These are phyloP conservation scores for Watsonalla binaria DNA, from an alignment of 2,888 invertebrate species.

Conservation along the genomic window DNA sequence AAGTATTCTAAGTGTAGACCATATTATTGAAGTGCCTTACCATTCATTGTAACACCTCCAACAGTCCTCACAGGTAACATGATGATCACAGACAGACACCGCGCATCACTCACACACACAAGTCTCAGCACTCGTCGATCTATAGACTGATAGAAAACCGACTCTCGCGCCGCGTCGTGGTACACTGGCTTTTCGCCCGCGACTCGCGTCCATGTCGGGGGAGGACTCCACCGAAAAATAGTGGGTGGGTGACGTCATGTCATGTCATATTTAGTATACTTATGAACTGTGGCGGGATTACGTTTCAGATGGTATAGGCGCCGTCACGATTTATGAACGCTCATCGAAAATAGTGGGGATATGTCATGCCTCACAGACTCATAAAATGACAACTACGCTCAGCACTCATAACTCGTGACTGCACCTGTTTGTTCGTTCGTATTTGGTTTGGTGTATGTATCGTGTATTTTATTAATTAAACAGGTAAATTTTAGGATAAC, in stretches of 20 bases:
- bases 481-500: too few relatives aligned
- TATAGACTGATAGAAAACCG: conserved; percentile 32
- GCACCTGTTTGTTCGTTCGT: too few relatives aligned
- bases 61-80: conserved; percentile 46
- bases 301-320: not conserved
- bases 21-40: conserved; percentile 34
- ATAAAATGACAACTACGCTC: too few relatives aligned
- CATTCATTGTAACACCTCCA: conserved; percentile 58
- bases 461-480: too few relatives aligned
- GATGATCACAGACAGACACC: conserved; percentile 46
- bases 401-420: too few relatives aligned
- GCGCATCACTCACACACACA: conserved; percentile 70
- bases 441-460: too few relatives aligned
- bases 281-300: not conserved
- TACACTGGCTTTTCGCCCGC: conserved; percentile 27
- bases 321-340: too few relatives aligned
- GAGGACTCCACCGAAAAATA: conserved; percentile 13
- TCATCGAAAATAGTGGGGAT: too few relatives aligned
- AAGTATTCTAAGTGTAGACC: conserved; percentile 4
- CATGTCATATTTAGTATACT: too few relatives aligned
- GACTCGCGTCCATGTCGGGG: conserved; percentile 5
- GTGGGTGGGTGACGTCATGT: conserved; percentile 20
- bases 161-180: conserved; percentile 33
- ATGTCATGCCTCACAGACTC: too few relatives aligned
- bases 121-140: conserved; percentile 14